phyloP scores from a whole-genome alignment of 1,140 invertebrate species.

The silkworm (Bombyx mori) region DNA sequence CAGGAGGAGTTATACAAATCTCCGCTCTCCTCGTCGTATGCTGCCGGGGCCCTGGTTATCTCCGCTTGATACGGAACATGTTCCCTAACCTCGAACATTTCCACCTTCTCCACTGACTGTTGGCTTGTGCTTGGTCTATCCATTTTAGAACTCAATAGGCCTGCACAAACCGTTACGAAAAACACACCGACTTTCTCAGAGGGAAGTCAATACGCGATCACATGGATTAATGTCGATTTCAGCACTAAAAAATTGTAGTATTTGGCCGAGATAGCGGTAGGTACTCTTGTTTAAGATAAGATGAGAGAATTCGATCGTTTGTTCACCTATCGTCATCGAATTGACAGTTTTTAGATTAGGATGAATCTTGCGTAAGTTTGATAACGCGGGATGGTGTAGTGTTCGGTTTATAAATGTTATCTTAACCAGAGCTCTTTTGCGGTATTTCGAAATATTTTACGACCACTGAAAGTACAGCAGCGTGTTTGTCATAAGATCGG shows the following conservation, averaged over 20 bases:
- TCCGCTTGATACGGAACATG: conserved; percentile 62
- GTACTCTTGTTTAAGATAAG: conserved; percentile 39
- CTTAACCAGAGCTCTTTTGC: conserved; percentile 12
- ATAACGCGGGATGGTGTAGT: conserved; percentile 29
- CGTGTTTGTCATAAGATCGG: no score
- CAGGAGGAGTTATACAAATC: conserved; percentile 40
- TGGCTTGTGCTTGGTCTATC: conserved; percentile 56
- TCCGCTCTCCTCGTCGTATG: conserved; percentile 55
- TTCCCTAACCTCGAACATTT: conserved; percentile 59
- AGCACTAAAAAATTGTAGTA: conserved; percentile 26
- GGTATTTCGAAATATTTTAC: conserved; percentile 32
- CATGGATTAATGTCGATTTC: conserved; percentile 26
- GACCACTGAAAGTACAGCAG: conserved; percentile 16
- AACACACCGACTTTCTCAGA: conserved; percentile 1
- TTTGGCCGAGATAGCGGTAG: conserved; percentile 21
- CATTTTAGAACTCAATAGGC: conserved; percentile 32
- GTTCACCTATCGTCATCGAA: conserved; percentile 30
- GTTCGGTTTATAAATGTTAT: conserved; percentile 29
- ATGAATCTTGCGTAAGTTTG: conserved; percentile 44
- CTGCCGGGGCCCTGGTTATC: conserved; percentile 42
- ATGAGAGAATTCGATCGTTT: conserved; percentile 33
- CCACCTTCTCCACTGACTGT: conserved; percentile 56
- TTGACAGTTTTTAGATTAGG: conserved; percentile 56
- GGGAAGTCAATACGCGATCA: conserved; percentile 21
- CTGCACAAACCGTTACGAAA: conserved; percentile 23